These are phyloP conservation scores for Diarsia rubi DNA, from an alignment of 2,888 invertebrate genomes.

Conservation along the genomic window DNA sequence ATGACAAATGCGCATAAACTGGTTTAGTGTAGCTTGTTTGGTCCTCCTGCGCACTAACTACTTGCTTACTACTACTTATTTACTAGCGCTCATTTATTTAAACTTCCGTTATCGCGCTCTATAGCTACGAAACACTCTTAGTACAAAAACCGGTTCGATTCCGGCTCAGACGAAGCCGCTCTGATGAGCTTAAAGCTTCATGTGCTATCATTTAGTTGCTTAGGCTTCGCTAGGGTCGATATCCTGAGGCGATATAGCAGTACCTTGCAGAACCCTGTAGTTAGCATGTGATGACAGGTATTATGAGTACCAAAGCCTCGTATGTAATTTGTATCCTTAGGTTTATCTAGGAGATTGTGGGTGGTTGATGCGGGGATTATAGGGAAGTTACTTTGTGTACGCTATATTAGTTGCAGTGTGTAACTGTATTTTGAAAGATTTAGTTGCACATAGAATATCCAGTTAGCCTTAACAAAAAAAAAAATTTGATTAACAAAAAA, in stretches of 20 bases:
- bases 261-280: constrained; percentile 16
- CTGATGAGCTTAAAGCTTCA: constrained; percentile 51
- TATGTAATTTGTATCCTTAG: constrained; percentile 22
- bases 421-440: background rate
- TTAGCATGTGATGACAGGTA: constrained; percentile 36
- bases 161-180: constrained; percentile 42
- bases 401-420: background rate
- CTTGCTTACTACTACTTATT: too few species aligned
- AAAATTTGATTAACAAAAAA: too few species aligned
- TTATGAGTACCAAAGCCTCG: constrained; percentile 13
- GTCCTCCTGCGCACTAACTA: background rate
- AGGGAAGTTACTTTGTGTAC: too few species aligned
- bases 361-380: background rate
- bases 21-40: too few species aligned
- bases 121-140: constrained; percentile 15
- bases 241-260: constrained; percentile 27
- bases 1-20: too few species aligned
- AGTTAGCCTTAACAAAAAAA: too few species aligned
- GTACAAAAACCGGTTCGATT: constrained; percentile 57
- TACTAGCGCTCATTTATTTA: background rate
- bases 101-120: constrained; percentile 24
- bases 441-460: background rate
- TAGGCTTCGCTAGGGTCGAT: constrained; percentile 42
- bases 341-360: constrained; percentile 9
- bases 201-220: constrained; percentile 53